These are phyloP conservation scores for Macroglossus sobrinus DNA, from an alignment of 2,113 vertebrate genomes.

Conservation along the genomic window DNA sequence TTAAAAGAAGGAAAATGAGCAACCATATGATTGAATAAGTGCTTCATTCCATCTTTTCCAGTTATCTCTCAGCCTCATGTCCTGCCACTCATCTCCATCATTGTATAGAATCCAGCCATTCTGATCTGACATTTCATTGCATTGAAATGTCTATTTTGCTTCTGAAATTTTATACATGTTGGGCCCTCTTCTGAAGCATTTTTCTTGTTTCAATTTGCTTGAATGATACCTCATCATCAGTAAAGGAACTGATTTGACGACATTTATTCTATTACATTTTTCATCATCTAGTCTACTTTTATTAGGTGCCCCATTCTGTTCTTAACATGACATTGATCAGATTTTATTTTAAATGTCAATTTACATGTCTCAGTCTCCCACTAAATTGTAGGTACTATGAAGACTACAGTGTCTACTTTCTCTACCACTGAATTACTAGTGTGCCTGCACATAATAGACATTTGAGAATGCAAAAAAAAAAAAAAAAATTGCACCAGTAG, in stretches of 20 bases:
- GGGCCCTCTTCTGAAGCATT: neutral
- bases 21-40: neutral
- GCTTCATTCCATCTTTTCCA: neutral
- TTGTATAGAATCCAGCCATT: neutral
- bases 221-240: neutral
- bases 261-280: neutral
- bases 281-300: neutral
- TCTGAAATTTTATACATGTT: neutral
- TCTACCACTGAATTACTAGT: neutral
- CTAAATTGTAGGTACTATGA: neutral
- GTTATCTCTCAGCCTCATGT: neutral
- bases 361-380: neutral
- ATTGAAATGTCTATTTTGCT: neutral
- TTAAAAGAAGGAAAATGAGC: neutral
- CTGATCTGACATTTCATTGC: neutral
- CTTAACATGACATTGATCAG: neutral
- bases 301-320: neutral
- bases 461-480: neutral
- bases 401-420: neutral
- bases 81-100: neutral
- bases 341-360: neutral
- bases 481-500: neutral
- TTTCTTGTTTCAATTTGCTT: neutral
- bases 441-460: neutral
- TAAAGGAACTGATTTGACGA: neutral